phyloP scores from a whole-genome alignment of 92 coral and sea anemone species.

The Chrysogorgia sp. region DNA sequence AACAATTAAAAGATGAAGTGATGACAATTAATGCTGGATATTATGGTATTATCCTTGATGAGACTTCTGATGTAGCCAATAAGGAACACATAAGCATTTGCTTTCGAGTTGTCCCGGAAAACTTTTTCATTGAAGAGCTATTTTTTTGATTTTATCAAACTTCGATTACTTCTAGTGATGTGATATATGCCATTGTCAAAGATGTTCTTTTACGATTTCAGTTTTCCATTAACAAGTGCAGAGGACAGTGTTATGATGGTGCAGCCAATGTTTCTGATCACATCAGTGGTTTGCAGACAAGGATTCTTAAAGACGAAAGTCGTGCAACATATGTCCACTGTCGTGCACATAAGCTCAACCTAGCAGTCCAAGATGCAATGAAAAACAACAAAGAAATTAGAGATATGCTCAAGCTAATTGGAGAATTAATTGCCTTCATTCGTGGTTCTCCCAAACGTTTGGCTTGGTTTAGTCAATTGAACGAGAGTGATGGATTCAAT shows the following conservation, averaged over 20 bases:
- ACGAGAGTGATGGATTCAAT: slow-evolving; percentile 18
- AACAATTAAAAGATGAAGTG: slow-evolving; percentile 25
- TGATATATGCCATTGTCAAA: slow-evolving; percentile 39
- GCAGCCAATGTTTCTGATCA: slow-evolving; percentile 41
- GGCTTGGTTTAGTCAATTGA: slow-evolving; percentile 32
- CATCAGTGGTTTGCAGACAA: slow-evolving; percentile 29
- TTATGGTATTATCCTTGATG: slow-evolving; percentile 38
- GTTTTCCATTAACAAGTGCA: slow-evolving; percentile 24
- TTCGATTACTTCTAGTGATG: slow-evolving; percentile 35
- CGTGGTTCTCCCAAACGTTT: slow-evolving; percentile 36
- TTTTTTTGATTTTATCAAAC: slow-evolving; percentile 38
- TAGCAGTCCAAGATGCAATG: slow-evolving; percentile 39
- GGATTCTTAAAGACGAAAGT: slow-evolving; percentile 22
- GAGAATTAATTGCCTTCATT: slow-evolving; percentile 30
- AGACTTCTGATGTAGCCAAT: slow-evolving; percentile 26
- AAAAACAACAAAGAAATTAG: slow-evolving; percentile 34
- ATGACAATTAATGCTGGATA: slow-evolving; percentile 34
- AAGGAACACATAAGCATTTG: slow-evolving; percentile 44
- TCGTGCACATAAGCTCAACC: slow-evolving; percentile 35
- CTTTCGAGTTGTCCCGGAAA: slow-evolving; percentile 42
- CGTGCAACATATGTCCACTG: slow-evolving; percentile 45
- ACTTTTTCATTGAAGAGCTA: slow-evolving; percentile 29
- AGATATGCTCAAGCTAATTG: slow-evolving; percentile 15
- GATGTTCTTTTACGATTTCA: slow-evolving; percentile 43
- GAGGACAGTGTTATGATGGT: slow-evolving; percentile 40